Evolutionary conservation across 2,113 vertebrate species (phyloP), one percentile per base, ranked within the genome.

Genomic region (Hemicordylus capensis): DNA sequence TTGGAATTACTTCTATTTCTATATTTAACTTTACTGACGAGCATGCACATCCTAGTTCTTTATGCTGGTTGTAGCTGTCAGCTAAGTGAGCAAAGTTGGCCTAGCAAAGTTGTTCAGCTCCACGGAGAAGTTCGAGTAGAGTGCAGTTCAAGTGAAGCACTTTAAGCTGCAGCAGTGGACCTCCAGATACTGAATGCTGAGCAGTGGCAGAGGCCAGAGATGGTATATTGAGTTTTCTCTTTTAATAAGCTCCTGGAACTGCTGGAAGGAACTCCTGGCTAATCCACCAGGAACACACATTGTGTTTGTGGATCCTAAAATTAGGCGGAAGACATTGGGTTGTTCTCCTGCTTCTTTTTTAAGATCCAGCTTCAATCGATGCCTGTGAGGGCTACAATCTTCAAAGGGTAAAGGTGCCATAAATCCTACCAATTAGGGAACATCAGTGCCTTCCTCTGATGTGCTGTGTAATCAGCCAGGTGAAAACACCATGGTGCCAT

Each of bases 341-440:
- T 87, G 39, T 80, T 58, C 61, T 79, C 2, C 42, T 86, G 26
- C 17, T 63, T 93, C 39, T 76, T 89, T 90, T 75, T 91, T 42
- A 89, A 90, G 61, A 84, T 37, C 79, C 58, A 61, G 2, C 85
- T 91, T 85, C 66, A 70, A 82, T 81, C 28, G n/a, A 15, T 91
- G 56, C 84, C 82, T 89, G 58, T 1, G 74, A 89, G 84, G 88
- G 67, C 76, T 78, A 56, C 70, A 85, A 85, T 80, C 61, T 89
- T 89, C 83, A 83, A 88, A 85, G 76, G 76, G 63, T 70, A 81
- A 61, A 81, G 20, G 81, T 86, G 73, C 20, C 75, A 88, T 89
- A 91, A 81, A 89, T 93, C 81, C 85, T 86, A 73, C 83, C 78
- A 92, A 54, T 94, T 91, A 93, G 80, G 56, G 61, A 89, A 31